Conservation (phyloP, 2,888 invertebrate species). For the Tupiocoris notatus region DNA sequence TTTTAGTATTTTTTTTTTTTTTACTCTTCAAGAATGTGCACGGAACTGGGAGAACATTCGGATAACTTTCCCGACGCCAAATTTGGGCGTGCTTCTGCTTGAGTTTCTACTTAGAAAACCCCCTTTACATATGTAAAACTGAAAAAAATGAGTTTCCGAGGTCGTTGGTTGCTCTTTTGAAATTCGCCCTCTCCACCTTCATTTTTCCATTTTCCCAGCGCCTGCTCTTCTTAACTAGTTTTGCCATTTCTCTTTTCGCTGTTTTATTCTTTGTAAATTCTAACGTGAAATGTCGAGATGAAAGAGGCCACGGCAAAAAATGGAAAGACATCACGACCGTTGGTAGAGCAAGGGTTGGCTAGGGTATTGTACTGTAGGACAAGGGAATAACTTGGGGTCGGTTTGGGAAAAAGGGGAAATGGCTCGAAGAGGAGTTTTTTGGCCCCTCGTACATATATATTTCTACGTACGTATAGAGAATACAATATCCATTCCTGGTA, state of each 20-base stretch:
- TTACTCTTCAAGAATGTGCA: too few relatives aligned
- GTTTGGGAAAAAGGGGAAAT: neutral
- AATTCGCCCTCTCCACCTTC: neutral
- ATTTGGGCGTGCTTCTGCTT: neutral
- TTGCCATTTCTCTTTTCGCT: neutral
- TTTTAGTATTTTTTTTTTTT: too few relatives aligned
- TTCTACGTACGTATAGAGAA: neutral
- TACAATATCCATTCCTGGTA: neutral
- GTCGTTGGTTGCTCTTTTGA: neutral
- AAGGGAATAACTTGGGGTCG: neutral
- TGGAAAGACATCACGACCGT: neutral
- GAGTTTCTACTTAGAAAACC: neutral
- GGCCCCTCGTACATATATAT: neutral
- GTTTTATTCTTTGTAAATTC: conserved; percentile 2
- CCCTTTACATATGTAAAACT: neutral
- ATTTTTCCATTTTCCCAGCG: neutral
- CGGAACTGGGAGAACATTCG: too few relatives aligned
- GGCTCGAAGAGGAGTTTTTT: neutral
- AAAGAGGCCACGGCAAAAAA: neutral
- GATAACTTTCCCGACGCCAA: neutral
- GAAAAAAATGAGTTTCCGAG: neutral
- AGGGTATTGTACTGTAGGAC: too few relatives aligned
- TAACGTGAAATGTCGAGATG: conserved; percentile 21
- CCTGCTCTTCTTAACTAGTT: neutral
- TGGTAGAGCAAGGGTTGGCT: neutral